phyloP scores from a whole-genome alignment of 2,797 vertebrate species.

The Anolis apletophallus region DNA sequence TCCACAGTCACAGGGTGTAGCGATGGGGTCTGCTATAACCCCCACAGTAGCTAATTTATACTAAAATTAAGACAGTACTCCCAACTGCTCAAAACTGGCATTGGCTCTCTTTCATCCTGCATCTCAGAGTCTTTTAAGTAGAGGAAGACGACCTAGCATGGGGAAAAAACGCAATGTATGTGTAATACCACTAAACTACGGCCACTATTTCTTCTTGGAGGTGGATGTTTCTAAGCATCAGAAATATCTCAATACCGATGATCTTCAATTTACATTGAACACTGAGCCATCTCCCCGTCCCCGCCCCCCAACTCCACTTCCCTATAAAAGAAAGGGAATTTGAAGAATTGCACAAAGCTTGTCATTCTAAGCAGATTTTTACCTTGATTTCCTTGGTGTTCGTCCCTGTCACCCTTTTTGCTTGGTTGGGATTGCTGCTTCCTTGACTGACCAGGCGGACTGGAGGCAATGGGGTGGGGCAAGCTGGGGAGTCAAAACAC shows the following conservation, averaged over 20 bases:
- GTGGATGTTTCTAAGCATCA: not conserved
- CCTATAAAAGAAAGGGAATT: not conserved
- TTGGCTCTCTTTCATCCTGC: not conserved
- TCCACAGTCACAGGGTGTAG: too few relatives aligned
- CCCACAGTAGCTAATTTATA: too few relatives aligned
- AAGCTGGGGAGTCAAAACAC: not conserved
- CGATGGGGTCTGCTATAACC: too few relatives aligned
- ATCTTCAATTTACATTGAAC: not conserved
- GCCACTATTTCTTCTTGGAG: not conserved
- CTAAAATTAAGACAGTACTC: too few relatives aligned
- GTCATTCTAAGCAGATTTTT: conserved; percentile 12
- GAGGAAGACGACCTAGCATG: not conserved
- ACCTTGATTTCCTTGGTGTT: conserved; percentile 23
- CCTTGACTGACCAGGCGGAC: conserved; percentile 10
- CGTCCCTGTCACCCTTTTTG: not conserved
- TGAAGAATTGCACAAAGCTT: not conserved
- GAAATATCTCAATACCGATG: not conserved
- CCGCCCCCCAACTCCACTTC: not conserved
- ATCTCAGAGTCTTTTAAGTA: not conserved
- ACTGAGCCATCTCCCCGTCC: not conserved
- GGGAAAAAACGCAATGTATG: not conserved
- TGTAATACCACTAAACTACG: too few relatives aligned
- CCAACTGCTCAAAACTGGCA: not conserved
- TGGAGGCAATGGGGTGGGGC: not conserved
- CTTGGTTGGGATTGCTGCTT: not conserved